phyloP scores from a whole-genome alignment of 2,888 invertebrate genomes.

The Ptychoptera contaminata region DNA sequence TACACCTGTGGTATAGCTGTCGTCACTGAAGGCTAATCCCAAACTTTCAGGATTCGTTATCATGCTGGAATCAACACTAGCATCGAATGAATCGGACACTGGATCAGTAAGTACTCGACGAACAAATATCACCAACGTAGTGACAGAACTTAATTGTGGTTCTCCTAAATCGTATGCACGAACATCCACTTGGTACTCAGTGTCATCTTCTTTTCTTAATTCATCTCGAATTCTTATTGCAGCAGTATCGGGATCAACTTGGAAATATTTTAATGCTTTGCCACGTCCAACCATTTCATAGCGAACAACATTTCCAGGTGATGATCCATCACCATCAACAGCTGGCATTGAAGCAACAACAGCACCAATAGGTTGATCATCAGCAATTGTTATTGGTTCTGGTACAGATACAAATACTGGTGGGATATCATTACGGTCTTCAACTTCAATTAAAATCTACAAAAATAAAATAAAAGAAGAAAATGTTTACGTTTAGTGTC shows the following conservation, averaged over 20 bases:
- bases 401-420: constrained; percentile 74
- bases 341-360: constrained; percentile 65
- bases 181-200: constrained; percentile 78
- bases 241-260: constrained; percentile 73
- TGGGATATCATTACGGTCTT: constrained; percentile 79
- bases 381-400: constrained; percentile 68
- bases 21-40: constrained; percentile 77
- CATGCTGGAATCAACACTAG: constrained; percentile 19
- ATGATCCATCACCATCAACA: constrained; percentile 67
- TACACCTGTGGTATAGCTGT: constrained; percentile 66
- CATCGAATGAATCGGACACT: constrained; percentile 26
- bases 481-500: constrained; percentile 15
- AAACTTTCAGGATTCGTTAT: constrained; percentile 25
- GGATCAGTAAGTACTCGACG: constrained; percentile 62
- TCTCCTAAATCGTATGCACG: constrained; percentile 76
- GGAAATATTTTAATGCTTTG: constrained; percentile 71
- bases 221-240: constrained; percentile 67
- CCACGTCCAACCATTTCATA: constrained; percentile 73
- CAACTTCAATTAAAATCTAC: constrained; percentile 24
- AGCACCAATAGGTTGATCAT: constrained; percentile 67
- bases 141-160: constrained; percentile 66
- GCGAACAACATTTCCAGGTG: constrained; percentile 63
- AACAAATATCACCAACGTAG: constrained; percentile 67
- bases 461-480: constrained; percentile 1
- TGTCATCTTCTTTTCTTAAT: constrained; percentile 68